Percentiles rank a stretch among this genome's conserved stretches.
Evolutionary conservation across 2,888 invertebrate species (phyloP).

Genomic region (Nephrocerus scutellatus): DNA sequence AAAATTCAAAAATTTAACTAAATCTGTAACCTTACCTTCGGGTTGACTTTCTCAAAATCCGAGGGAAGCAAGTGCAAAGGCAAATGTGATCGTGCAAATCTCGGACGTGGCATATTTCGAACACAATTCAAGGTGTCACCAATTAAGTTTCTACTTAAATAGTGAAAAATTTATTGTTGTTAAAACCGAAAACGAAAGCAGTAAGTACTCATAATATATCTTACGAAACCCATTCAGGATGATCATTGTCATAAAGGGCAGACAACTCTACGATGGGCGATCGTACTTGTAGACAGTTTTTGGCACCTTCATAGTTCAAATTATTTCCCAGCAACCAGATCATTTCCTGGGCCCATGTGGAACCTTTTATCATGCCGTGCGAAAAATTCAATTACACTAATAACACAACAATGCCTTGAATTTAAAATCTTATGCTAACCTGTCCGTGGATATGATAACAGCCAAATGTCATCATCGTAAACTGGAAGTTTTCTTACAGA

Average conservation of each 20-base stretch:
- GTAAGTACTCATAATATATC: slow-evolving; percentile 44
- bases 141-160: slow-evolving; percentile 40
- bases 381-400: neutral
- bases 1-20: neutral
- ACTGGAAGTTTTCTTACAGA: slow-evolving; percentile 66
- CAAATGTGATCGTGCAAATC: slow-evolving; percentile 69
- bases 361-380: slow-evolving; percentile 52
- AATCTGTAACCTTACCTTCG: slow-evolving; percentile 70
- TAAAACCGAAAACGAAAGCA: slow-evolving; percentile 16
- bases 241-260: slow-evolving; percentile 56
- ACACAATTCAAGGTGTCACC: slow-evolving; percentile 69
- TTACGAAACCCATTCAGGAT: slow-evolving; percentile 55
- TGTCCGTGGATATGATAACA: slow-evolving; percentile 82
- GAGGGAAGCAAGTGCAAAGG: slow-evolving; percentile 64
- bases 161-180: neutral
- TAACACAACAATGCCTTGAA: neutral
- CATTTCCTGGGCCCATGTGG: slow-evolving; percentile 93
- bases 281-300: slow-evolving; percentile 52
- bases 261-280: slow-evolving; percentile 70
- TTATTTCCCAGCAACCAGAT: slow-evolving; percentile 81
- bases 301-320: slow-evolving; percentile 68
- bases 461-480: slow-evolving; percentile 71
- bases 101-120: slow-evolving; percentile 59
- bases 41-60: slow-evolving; percentile 57
- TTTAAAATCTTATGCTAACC: slow-evolving; percentile 51